Evolutionary conservation across 2,888 invertebrate genomes (phyloP).

Genomic region (Spilosoma lubricipeda): DNA sequence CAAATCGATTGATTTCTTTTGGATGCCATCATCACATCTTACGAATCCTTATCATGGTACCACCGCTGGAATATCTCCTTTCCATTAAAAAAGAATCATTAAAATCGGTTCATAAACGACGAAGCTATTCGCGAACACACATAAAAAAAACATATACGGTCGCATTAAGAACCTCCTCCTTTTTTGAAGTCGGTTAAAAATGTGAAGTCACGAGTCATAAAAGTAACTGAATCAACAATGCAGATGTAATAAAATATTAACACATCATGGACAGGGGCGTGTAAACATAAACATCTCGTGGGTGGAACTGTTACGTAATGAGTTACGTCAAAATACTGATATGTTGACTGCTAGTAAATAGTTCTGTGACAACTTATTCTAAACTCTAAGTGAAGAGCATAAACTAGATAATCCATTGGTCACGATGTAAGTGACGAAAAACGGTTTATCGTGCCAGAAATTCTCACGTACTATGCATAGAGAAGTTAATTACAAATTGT

Average conservation of each 20-base stretch:
- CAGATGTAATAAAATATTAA: conserved; percentile 21
- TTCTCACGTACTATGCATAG: conserved; percentile 34
- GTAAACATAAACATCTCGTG: conserved; percentile 56
- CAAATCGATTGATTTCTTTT: no score
- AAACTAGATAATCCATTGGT: conserved; percentile 18
- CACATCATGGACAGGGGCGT: conserved; percentile 33
- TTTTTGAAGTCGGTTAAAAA: no score
- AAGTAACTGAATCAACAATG: conserved; percentile 30
- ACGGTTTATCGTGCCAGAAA: conserved; percentile 44
- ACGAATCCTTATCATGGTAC: no score
- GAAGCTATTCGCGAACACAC: no score
- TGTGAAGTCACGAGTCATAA: conserved; percentile 20
- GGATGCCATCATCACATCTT: no score
- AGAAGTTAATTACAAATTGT: neutral
- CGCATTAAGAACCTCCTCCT: no score
- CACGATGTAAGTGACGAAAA: conserved; percentile 23
- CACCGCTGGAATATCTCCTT: no score
- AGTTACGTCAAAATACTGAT: conserved; percentile 39
- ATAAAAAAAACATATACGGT: no score
- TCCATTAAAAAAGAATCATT: no score
- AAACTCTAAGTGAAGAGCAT: conserved; percentile 1
- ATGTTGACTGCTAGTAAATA: conserved; percentile 30
- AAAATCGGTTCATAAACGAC: no score
- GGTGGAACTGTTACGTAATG: conserved; percentile 42
- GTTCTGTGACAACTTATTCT: conserved; percentile 12